Evolutionary conservation across 1,140 invertebrate species (phyloP), one percentile per base, ranked within the genome.

Genomic region (Drosophila cardini): DNA sequence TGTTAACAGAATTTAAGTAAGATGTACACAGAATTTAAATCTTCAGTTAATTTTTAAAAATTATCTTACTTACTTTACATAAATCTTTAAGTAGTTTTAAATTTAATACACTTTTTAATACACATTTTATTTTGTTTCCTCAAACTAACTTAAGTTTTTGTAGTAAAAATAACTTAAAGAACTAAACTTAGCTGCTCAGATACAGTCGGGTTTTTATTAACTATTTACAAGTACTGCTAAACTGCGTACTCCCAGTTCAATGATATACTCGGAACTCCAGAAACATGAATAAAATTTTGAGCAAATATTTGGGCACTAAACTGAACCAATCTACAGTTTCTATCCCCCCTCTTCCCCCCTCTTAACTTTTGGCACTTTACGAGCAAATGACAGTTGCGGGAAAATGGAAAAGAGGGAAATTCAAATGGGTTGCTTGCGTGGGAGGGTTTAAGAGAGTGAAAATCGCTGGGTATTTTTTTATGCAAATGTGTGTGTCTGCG

Each of bases 401-500:
- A 67, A 38, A 43, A 52, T 6, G 6, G 50, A n/a, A 34, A 6
- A 11, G 21, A 9, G 26, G 45, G 30, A 21, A n/a, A 48, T 43
- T 21, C 4, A 48, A 21, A 18, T 15, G 13, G 10, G 11, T 4
- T 10, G 21, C 6, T 9, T n/a, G 38, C 11, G 13, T 10, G 5
- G 40, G 13, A n/a, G 38, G 16, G 11, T 11, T 11, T 10, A 43
- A 57, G 50, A 34, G 53, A 40, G 62, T 32, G 21, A 42, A 53
- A 70, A 62, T 58, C 53, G 42, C 43, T 46, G 58, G 32, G 53
- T n/a, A n/a, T 16, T 46, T 71, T 64, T 75, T 53, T 75, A 75
- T 71, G 68, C 18, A 58, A 71, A 71, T 72, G 60, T 53, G 43
- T 64, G 60, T 75, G 72, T 71, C 68, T 75, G 72, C 58, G 72